These are phyloP conservation scores for Netelia fuscicornis DNA, from an alignment of 2,888 invertebrate genomes.

Conservation along the genomic window DNA sequence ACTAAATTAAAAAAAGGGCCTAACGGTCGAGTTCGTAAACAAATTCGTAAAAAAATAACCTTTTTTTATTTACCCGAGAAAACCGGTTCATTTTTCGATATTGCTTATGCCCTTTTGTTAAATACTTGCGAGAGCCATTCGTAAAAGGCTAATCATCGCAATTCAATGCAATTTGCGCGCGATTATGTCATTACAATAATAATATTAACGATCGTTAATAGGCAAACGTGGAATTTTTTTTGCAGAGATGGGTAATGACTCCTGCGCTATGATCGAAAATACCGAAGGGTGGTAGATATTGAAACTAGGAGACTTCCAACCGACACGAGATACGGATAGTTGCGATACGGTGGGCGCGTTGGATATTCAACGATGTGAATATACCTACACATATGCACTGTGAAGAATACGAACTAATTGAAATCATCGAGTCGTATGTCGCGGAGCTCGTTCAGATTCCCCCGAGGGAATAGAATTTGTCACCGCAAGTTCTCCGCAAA, in stretches of 20 bases:
- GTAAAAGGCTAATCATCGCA: too few relatives aligned
- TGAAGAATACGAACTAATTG: constrained; percentile 42
- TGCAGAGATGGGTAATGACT: neutral
- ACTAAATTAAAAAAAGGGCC: too few relatives aligned
- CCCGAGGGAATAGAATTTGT: constrained; percentile 21
- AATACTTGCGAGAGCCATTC: too few relatives aligned
- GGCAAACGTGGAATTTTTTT: neutral
- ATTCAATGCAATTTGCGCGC: too few relatives aligned
- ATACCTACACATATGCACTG: neutral
- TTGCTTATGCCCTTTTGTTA: too few relatives aligned
- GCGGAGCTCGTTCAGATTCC: constrained; percentile 9
- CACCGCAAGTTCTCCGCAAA: neutral
- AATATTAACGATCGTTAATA: neutral
- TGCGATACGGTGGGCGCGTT: neutral
- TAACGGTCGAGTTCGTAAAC: too few relatives aligned
- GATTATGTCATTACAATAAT: neutral
- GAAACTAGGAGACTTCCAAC: constrained; percentile 29
- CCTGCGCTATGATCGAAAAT: neutral
- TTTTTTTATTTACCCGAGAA: too few relatives aligned
- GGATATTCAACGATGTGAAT: neutral
- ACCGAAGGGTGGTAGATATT: neutral
- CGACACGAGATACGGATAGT: neutral
- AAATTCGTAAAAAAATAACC: too few relatives aligned
- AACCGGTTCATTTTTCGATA: too few relatives aligned
- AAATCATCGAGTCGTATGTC: constrained; percentile 14